Evolutionary conservation across 2,113 vertebrate species (phyloP).

Genomic region (Paratilapia polleni): DNA sequence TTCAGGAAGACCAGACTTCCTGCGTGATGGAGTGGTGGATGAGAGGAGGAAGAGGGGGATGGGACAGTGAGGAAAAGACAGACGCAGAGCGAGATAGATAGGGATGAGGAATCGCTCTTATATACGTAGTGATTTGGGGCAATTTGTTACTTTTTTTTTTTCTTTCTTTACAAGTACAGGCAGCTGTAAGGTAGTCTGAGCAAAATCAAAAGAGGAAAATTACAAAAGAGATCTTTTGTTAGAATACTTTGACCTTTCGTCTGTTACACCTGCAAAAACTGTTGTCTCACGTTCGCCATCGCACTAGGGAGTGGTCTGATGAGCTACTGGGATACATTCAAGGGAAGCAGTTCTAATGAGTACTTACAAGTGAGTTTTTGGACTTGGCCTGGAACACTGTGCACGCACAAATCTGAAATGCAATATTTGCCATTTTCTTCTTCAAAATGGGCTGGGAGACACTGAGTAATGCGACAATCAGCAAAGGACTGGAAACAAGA

Average conservation of each 20-base stretch:
- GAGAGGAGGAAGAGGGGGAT: slow-evolving; percentile 68
- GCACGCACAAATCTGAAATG: background rate
- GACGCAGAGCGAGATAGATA: slow-evolving; percentile 45
- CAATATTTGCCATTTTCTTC: background rate
- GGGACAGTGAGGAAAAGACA: slow-evolving; percentile 53
- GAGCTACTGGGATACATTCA: background rate
- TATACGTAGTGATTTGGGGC: slow-evolving; percentile 1
- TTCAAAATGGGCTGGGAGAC: background rate
- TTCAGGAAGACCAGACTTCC: slow-evolving; percentile 74
- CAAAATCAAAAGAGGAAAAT: background rate
- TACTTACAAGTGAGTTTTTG: background rate
- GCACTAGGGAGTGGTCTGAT: background rate
- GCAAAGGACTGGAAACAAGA: background rate
- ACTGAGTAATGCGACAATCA: background rate
- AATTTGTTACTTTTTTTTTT: background rate
- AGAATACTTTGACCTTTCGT: background rate
- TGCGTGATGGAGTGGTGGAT: slow-evolving; percentile 63
- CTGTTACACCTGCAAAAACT: background rate
- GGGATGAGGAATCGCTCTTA: slow-evolving; percentile 13
- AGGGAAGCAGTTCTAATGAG: background rate
- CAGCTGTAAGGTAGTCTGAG: background rate
- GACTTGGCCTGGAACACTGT: background rate
- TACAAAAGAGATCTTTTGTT: background rate
- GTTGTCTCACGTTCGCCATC: background rate
- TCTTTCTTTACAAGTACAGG: background rate